phyloP scores from a whole-genome alignment of 2,888 invertebrate genomes.

The Ametastegia equiseti region DNA sequence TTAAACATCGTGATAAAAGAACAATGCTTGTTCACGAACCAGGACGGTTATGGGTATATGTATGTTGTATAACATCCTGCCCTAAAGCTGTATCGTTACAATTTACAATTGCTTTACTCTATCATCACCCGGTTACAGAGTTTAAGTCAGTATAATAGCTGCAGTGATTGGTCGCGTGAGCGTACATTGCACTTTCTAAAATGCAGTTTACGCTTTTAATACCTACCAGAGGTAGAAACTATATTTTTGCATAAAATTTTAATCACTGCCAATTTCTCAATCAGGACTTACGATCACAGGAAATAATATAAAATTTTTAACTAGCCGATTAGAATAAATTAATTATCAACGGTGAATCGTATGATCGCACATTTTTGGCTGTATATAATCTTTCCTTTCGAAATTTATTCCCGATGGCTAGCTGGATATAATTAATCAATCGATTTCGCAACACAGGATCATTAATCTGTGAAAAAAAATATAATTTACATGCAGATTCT shows the following conservation, averaged over 20 bases:
- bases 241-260: not conserved
- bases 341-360: not conserved
- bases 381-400: not conserved
- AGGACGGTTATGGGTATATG: conserved; percentile 22
- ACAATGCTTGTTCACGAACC: conserved; percentile 30
- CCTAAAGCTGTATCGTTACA: conserved; percentile 50
- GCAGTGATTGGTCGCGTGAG: conserved; percentile 40
- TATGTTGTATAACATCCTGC: conserved; percentile 58
- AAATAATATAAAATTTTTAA: not conserved
- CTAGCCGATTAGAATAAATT: not conserved
- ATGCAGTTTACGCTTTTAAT: conserved; percentile 27
- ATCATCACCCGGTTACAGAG: conserved; percentile 57
- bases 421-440: not conserved
- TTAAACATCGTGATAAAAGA: conserved; percentile 22
- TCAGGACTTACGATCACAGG: not conserved
- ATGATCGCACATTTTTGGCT: not conserved
- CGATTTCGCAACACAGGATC: not conserved
- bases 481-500: conserved; percentile 71
- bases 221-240: not conserved
- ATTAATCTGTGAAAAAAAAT: not conserved
- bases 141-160: conserved; percentile 53
- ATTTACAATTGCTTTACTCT: conserved; percentile 61
- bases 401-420: not conserved
- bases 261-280: not conserved
- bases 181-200: conserved; percentile 55